These are phyloP conservation scores for Rhinophrynus dorsalis DNA, from an alignment of 2,797 vertebrate genomes.

Conservation along the genomic window DNA sequence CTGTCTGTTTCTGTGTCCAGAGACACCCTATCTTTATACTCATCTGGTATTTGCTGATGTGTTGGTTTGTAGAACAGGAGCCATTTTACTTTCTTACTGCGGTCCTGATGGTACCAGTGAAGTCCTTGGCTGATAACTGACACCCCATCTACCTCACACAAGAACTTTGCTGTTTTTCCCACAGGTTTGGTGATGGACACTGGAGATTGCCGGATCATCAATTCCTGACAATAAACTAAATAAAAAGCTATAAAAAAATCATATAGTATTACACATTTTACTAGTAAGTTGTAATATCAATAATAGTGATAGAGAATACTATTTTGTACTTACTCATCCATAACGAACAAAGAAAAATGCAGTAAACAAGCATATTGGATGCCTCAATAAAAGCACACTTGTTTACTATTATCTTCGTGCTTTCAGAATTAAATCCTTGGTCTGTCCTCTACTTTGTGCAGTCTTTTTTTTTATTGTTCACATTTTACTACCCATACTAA, in stretches of 20 bases:
- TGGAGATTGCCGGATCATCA: constrained; percentile 15
- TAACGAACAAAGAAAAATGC: background rate
- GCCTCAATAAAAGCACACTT: background rate
- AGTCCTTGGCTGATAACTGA: background rate
- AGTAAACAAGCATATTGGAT: background rate
- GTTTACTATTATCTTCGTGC: too few relatives aligned
- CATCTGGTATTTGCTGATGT: background rate
- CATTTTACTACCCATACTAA: too few relatives aligned
- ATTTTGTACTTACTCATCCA: constrained; percentile 10
- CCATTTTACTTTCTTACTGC: constrained; percentile 31
- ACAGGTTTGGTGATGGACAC: constrained; percentile 38
- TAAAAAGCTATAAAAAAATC: background rate
- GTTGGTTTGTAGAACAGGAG: constrained; percentile 25
- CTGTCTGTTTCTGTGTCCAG: constrained; percentile 19
- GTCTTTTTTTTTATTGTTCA: background rate
- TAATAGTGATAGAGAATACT: background rate
- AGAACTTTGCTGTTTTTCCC: constrained; percentile 29
- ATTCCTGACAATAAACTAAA: constrained; percentile 36
- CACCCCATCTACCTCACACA: background rate
- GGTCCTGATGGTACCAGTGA: constrained; percentile 49
- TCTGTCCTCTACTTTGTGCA: too few relatives aligned
- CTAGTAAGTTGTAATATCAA: too few relatives aligned
- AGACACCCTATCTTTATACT: constrained; percentile 20
- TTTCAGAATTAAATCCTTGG: background rate
- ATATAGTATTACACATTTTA: background rate